These are phyloP conservation scores for Grapholita molesta DNA, from an alignment of 1,140 invertebrate species.

Conservation along the genomic window DNA sequence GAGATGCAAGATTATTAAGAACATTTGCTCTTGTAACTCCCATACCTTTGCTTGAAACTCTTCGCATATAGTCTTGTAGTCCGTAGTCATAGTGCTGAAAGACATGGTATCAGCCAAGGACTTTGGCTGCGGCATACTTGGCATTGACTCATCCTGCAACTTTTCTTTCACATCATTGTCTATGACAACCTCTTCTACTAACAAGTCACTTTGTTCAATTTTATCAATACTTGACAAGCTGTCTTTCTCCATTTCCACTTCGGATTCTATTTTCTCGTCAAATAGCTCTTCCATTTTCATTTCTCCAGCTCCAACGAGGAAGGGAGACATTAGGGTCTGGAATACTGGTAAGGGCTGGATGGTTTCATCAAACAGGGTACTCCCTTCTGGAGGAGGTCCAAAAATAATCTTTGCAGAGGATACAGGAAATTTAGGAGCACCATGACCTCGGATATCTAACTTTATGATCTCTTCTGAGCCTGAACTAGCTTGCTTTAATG, in stretches of 20 bases:
- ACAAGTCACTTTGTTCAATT: conserved; percentile 56
- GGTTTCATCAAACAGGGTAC: conserved; percentile 42
- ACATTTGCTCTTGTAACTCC: conserved; percentile 33
- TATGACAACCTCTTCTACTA: conserved; percentile 68
- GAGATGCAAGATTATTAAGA: conserved; percentile 37
- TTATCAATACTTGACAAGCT: conserved; percentile 51
- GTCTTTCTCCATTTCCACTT: conserved; percentile 24
- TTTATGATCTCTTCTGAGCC: conserved; percentile 73
- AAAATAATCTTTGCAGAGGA: conserved; percentile 65
- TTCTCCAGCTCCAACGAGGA: conserved; percentile 49
- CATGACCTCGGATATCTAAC: conserved; percentile 71
- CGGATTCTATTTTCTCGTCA: conserved; percentile 34
- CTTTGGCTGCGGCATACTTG: conserved; percentile 40
- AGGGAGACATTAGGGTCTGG: conserved; percentile 59
- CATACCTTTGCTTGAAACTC: conserved; percentile 72
- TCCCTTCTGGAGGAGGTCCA: conserved; percentile 60
- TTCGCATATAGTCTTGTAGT: conserved; percentile 75
- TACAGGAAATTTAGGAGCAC: conserved; percentile 53
- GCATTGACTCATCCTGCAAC: conserved; percentile 27
- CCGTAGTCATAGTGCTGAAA: conserved; percentile 70
- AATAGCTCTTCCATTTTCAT: conserved; percentile 56
- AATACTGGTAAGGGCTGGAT: conserved; percentile 52
- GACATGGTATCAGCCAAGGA: conserved; percentile 62
- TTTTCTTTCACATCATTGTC: conserved; percentile 59
- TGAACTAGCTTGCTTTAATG: conserved; percentile 42